These are phyloP conservation scores for Mormyrops boulengeri DNA, from an alignment of 2,797 vertebrate genomes.

Conservation along the genomic window DNA sequence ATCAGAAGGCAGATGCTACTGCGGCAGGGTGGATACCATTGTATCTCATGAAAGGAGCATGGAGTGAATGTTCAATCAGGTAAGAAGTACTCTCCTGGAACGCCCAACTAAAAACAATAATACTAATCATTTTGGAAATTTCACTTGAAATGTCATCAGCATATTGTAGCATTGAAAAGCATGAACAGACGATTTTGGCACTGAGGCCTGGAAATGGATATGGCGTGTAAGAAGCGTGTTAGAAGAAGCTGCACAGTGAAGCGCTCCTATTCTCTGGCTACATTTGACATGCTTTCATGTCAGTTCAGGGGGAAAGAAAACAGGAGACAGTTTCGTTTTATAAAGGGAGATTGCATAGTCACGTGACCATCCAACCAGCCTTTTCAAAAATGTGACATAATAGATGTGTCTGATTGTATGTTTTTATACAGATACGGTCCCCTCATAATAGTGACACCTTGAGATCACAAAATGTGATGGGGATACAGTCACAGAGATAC, in stretches of 20 bases:
- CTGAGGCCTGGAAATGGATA: background rate
- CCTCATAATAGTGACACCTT: background rate
- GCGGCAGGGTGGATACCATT: background rate
- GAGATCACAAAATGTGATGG: background rate
- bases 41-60: constrained; percentile 10
- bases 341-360: background rate
- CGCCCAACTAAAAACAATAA: background rate
- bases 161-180: background rate
- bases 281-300: background rate
- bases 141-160: background rate
- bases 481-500: background rate
- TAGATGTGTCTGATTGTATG: background rate
- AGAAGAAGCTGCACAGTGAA: background rate
- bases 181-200: background rate
- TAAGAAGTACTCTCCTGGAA: background rate
- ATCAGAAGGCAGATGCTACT: background rate
- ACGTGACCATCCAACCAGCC: background rate
- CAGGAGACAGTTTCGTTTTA: background rate
- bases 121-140: background rate
- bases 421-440: background rate
- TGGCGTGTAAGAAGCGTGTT: background rate
- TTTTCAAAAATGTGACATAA: background rate
- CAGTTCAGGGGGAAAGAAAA: background rate
- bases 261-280: background rate
- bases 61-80: background rate